Evolutionary conservation across 2,888 invertebrate genomes (phyloP).

Genomic region (Mamestra brassicae): DNA sequence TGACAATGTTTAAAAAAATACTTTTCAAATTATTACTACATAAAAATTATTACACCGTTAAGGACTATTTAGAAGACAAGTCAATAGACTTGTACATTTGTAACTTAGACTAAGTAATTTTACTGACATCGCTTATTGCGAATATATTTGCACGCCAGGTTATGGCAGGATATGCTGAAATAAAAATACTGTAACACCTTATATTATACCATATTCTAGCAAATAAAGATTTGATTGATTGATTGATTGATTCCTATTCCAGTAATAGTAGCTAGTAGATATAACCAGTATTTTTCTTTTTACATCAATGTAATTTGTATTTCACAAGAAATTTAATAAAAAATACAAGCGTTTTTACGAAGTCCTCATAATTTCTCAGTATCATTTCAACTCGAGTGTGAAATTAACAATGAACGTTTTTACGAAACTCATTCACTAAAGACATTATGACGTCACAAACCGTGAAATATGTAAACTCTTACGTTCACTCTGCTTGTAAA

Average conservation of each 20-base stretch:
- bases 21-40: no score
- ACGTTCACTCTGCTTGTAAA: constrained; percentile 57
- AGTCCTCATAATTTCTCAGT: constrained; percentile 22
- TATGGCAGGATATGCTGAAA: no score
- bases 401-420: constrained; percentile 49
- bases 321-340: constrained; percentile 17
- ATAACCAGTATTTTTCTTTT: neutral
- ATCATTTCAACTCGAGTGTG: constrained; percentile 44
- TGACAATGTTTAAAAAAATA: no score
- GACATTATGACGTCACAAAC: constrained; percentile 49
- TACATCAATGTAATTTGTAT: neutral
- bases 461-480: constrained; percentile 62
- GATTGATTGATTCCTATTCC: neutral
- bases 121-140: no score
- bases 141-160: no score
- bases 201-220: no score
- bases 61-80: no score
- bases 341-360: constrained; percentile 23
- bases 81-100: no score
- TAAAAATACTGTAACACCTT: no score
- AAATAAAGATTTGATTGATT: no score
- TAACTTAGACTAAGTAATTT: no score
- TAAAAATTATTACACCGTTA: no score
- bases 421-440: constrained; percentile 53
- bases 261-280: neutral